A percentile compares a stretch with the other conserved stretches of the same genome.
Conservation (phyloP, 2,888 invertebrate species). For the Zygogramma bicolorata region DNA sequence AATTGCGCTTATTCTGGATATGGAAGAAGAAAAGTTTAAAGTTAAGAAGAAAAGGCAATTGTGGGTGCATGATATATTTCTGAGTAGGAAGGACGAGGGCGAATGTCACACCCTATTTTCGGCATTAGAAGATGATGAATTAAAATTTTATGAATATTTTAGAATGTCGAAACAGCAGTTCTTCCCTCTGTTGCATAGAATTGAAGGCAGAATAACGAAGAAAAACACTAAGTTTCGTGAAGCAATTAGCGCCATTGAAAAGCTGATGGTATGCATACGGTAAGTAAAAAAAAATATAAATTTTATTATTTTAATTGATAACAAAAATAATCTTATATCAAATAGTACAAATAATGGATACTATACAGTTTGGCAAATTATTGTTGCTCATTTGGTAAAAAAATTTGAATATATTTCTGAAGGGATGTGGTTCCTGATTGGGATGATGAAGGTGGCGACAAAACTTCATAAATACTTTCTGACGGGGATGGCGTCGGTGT, state of each 20-base stretch:
- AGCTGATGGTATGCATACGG: not conserved
- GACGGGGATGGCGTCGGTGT: too few relatives aligned
- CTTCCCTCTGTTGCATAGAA: not conserved
- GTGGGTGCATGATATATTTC: conserved; percentile 3
- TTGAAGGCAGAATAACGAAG: conserved; percentile 2
- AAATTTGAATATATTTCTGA: too few relatives aligned
- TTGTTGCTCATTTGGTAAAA: too few relatives aligned
- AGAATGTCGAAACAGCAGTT: not conserved
- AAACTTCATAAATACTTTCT: too few relatives aligned
- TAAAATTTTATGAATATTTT: not conserved
- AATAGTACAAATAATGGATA: too few relatives aligned
- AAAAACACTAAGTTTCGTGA: conserved; percentile 1
- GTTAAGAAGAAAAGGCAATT: conserved; percentile 5
- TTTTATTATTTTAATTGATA: too few relatives aligned
- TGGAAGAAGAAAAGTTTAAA: conserved; percentile 5
- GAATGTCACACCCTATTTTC: not conserved
- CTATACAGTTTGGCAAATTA: too few relatives aligned
- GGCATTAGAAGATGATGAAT: conserved; percentile 10
- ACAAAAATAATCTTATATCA: too few relatives aligned
- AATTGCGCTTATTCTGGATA: conserved; percentile 6
- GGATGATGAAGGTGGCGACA: too few relatives aligned
- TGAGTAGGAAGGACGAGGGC: conserved; percentile 1
- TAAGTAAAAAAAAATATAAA: too few relatives aligned
- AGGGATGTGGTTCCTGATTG: too few relatives aligned
- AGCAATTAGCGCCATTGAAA: conserved; percentile 7